phyloP scores from a whole-genome alignment of 2,797 vertebrate species.

The Manis pentadactyla region DNA sequence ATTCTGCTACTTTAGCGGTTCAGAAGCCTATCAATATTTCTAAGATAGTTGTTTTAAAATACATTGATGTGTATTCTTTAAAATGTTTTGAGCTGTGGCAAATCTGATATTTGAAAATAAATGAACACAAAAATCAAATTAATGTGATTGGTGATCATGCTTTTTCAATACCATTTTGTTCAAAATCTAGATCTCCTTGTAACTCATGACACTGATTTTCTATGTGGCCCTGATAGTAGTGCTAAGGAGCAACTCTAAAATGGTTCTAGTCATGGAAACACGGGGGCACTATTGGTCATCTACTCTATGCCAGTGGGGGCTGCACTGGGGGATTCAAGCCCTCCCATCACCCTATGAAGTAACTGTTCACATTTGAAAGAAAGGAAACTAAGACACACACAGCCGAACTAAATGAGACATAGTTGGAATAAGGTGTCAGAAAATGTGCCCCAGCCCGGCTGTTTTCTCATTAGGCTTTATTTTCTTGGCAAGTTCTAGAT shows the following conservation, averaged over 20 bases:
- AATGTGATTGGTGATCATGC: not conserved
- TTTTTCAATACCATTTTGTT: not conserved
- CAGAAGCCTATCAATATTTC: fast-evolving
- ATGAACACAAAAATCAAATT: not conserved
- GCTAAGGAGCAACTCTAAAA: not conserved
- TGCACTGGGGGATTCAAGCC: not conserved
- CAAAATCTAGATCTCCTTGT: not conserved
- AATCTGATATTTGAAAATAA: not conserved
- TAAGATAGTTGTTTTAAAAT: not conserved
- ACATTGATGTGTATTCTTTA: not conserved
- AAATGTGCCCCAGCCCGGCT: not conserved
- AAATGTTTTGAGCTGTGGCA: not conserved
- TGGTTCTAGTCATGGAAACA: not conserved
- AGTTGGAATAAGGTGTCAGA: not conserved
- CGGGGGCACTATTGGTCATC: not conserved
- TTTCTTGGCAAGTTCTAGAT: not conserved
- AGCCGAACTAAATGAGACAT: not conserved
- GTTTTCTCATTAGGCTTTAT: not conserved
- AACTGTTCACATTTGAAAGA: not conserved
- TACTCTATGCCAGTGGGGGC: not conserved
- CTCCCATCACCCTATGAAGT: not conserved
- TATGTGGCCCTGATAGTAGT: not conserved
- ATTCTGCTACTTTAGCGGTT: fast-evolving
- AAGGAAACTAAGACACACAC: not conserved
- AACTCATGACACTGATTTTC: not conserved